Percentiles rank a stretch among this genome's conserved stretches.
Evolutionary conservation across 2,113 vertebrate genomes (phyloP).

Genomic region (Sula dactylatra): DNA sequence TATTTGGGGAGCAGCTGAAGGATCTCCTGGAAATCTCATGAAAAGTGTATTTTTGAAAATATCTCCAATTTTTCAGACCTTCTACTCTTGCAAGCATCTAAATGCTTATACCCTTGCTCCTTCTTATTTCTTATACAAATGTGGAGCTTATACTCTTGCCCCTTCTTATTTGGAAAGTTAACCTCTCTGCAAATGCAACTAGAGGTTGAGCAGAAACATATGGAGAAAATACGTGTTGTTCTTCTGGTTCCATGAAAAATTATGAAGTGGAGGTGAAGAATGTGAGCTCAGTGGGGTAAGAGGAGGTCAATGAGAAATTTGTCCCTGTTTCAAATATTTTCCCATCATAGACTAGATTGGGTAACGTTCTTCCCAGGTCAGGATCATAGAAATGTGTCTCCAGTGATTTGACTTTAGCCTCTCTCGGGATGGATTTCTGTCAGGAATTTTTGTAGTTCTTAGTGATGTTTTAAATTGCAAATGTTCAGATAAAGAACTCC

Average conservation of each 20-base stretch:
- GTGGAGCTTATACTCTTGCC: neutral
- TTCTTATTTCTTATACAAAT: neutral
- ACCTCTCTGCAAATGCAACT: neutral
- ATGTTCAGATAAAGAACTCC: slow-evolving; percentile 11
- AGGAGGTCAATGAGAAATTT: slow-evolving; percentile 53
- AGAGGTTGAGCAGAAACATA: slow-evolving; percentile 46
- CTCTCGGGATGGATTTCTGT: neutral
- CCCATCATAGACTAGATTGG: neutral
- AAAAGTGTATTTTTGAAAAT: neutral
- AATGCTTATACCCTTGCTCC: neutral
- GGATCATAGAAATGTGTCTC: neutral
- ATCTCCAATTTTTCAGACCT: neutral
- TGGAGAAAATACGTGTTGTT: slow-evolving; percentile 1
- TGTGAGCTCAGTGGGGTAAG: neutral
- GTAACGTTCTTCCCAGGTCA: neutral
- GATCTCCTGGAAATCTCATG: neutral
- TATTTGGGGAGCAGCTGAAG: neutral
- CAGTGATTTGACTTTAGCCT: neutral
- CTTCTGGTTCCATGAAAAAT: slow-evolving; percentile 6
- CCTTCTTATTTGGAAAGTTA: slow-evolving; percentile 21
- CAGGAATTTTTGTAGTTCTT: neutral
- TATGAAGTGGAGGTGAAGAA: slow-evolving; percentile 37
- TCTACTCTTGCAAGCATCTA: neutral
- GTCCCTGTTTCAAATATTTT: slow-evolving; percentile 46
- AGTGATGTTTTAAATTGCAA: neutral